phyloP scores from a whole-genome alignment of 2,888 invertebrate species.

The Pristionchus japonicus region DNA sequence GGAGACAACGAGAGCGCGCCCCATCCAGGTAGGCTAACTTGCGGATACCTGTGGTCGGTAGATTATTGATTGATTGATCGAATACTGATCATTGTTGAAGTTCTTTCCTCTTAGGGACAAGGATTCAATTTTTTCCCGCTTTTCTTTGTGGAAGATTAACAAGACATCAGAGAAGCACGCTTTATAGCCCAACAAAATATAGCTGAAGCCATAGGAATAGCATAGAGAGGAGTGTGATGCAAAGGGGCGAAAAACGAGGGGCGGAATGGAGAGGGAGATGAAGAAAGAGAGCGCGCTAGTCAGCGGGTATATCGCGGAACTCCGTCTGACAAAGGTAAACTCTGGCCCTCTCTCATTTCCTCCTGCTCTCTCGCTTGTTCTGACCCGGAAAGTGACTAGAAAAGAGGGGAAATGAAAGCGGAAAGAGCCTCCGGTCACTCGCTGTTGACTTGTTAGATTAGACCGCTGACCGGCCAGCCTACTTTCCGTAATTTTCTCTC shows the following conservation, averaged over 20 bases:
- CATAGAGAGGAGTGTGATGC: not conserved
- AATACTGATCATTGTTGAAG: not conserved
- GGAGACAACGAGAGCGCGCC: slow-evolving; percentile 36
- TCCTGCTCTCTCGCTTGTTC: not conserved
- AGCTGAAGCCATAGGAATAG: slow-evolving; percentile 6
- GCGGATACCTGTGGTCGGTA: not conserved
- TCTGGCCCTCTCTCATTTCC: not conserved
- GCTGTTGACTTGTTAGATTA: slow-evolving; percentile 44
- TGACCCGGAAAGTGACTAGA: no score
- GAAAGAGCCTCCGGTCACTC: slow-evolving; percentile 40
- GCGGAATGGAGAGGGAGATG: slow-evolving; percentile 1
- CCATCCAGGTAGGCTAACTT: slow-evolving; percentile 29
- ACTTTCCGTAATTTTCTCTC: no score
- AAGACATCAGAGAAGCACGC: not conserved
- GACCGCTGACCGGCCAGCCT: not conserved
- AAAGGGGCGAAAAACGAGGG: slow-evolving; percentile 17
- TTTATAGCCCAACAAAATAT: not conserved
- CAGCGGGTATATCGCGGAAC: slow-evolving; percentile 45
- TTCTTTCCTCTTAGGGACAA: no score
- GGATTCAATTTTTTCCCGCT: no score
- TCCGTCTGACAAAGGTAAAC: slow-evolving; percentile 47
- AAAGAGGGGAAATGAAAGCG: slow-evolving; percentile 48
- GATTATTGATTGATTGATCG: not conserved
- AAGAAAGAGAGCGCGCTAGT: slow-evolving; percentile 47
- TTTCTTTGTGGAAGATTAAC: not conserved